Evolutionary conservation across 2,113 vertebrate species (phyloP), one percentile per base, ranked within the genome.

Genomic region (Corythaeola cristata): DNA sequence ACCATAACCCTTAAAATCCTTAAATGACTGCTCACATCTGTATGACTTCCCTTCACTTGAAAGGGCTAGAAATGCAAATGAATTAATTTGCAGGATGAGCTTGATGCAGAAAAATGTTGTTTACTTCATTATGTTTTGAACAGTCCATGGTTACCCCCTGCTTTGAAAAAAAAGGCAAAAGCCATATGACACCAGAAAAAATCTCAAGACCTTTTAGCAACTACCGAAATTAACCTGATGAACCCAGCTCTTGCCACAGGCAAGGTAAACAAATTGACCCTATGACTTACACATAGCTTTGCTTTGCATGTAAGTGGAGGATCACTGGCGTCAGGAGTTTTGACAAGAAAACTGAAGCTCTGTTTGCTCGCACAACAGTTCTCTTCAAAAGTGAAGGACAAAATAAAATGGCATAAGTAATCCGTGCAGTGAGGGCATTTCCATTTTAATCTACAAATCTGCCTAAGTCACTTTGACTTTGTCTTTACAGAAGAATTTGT

Each of bases 1-100:
- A 66, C 84, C 85, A 33, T 95, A 94, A 93, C 45, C 37, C 60
- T 60, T 62, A 78, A 93, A 82, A 87, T 66, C 78, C 37, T 85
- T 82, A 87, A 81, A 66, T 69, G 74, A 45, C 77, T 88, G 72
- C 47, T 92, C 86, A 64, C 81, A 95, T 89, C 92, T 94, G 62
- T 85, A 82, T 78, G 50, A 69, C 59, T 96, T 93, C 55, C 30
- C 64, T 63, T 90, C 74, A 79, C 73, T 95, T 90, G 74, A 91
- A 97, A 94, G 82, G 58, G 91, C 35, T 88, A 92, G 85, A 97
- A 97, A 97, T 94, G 94, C 89, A 96, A 97, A 97, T 89, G 5
- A 97, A 95, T 79, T 89, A 89, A 95, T 95, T 88, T 67, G 15
- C 90, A 96, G 76, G 69, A 97, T 96, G 93, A 95, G 79, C 87